Evolutionary conservation across 2,113 vertebrate genomes (phyloP).

Genomic region (Gopherus evgoodei): DNA sequence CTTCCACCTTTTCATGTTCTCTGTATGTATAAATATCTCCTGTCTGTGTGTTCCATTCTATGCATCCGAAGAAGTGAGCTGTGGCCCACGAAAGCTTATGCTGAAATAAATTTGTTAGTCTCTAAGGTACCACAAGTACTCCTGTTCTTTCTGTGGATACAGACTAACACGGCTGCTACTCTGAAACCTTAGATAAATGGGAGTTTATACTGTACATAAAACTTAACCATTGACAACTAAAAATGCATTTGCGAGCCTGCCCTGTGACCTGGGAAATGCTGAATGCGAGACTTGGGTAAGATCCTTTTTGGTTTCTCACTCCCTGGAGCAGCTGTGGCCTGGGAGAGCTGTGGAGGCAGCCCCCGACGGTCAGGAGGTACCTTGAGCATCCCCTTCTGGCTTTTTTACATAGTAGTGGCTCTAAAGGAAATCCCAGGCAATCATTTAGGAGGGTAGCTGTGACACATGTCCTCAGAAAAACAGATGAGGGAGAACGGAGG

Average conservation of each 20-base stretch:
- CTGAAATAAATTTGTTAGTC: too few species aligned
- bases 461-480: not conserved
- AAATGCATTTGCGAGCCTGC: slow-evolving; percentile 1
- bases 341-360: not conserved
- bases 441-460: not conserved
- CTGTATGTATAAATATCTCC: too few species aligned
- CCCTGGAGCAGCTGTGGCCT: accelerated
- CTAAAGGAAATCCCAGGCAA: accelerated
- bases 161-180: too few species aligned
- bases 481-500: not conserved
- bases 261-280: not conserved
- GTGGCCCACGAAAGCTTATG: too few species aligned
- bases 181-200: not conserved
- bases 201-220: not conserved
- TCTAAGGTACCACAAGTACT: too few species aligned
- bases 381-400: not conserved
- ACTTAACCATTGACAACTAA: not conserved
- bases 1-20: too few species aligned
- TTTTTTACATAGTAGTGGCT: slow-evolving; percentile 4
- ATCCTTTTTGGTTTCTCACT: not conserved
- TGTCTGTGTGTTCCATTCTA: too few species aligned
- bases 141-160: too few species aligned
- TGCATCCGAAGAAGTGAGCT: too few species aligned
- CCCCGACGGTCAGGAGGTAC: not conserved
- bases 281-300: not conserved